Evolutionary conservation across 2,797 vertebrate species (phyloP), one percentile per base, ranked within the genome.

Genomic region (Tinamus major): DNA sequence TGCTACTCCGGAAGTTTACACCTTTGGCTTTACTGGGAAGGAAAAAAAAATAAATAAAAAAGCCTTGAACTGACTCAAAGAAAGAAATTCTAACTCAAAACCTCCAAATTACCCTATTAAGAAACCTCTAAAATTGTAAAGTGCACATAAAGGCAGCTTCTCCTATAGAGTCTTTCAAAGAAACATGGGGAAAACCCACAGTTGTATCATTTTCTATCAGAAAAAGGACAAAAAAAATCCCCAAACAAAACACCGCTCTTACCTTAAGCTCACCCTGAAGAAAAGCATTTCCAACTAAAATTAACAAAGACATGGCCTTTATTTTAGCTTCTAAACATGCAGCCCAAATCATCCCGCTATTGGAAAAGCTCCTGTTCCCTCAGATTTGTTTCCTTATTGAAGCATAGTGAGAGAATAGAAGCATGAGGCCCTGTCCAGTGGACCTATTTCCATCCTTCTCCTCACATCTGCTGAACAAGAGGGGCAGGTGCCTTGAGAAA

Each of bases 1-100:
- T 15, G 10, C 2, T 0, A 3, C 1, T 9, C 39, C 59, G 46
- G n/a, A 79, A 80, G 4, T 3, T 15, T 51, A 69, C n/a, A 51
- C 24, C 9, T 37, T 5, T 13, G 11, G 19, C 10, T 23, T 18
- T 26, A 35, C 5, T 8, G 5, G 18, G 12, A 9, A 48, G 23
- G 24, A 33, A 49, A 23, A 48, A 49, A 48, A 49, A 20, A 46
- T 19, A 19, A 46, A 46, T 19, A 48, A 20, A 13, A 58, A 56
- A 26, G 4, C 4, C 2, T 44, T 1, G 0, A 55, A 55, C 6
- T 71, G 29, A 61, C 58, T 26, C 35, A 14, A 44, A 77, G n/a
- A 39, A 16, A 51, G 27, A 49, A 72, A 70, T n/a, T 7, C 58
- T 24, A 10, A 9, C 44, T 39, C 7, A 9, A n/a, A 55, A n/a